Evolutionary conservation across 30 jellyfish, hydroid and myxozoan species (phyloP).

Genomic region (Aurelia sp.): DNA sequence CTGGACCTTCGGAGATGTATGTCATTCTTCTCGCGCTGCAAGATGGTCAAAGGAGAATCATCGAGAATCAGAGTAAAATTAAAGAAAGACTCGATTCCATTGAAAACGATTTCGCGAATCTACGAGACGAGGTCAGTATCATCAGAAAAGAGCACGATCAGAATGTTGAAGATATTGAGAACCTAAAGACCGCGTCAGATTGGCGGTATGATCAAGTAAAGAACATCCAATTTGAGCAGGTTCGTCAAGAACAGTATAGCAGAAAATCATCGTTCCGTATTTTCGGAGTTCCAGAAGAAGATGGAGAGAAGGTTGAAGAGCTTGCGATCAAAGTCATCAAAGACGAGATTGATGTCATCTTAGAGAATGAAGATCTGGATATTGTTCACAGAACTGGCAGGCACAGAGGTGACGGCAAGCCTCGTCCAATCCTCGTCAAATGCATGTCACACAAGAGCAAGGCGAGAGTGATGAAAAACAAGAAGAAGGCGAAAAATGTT

Average conservation of each 20-base stretch:
- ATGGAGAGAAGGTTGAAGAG: slow-evolving; percentile 2
- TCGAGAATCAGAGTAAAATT: no score
- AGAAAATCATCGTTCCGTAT: slow-evolving; percentile 11
- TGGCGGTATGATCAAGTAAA: no score
- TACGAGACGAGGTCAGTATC: no score
- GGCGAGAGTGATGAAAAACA: slow-evolving; percentile 2
- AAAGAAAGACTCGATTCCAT: no score
- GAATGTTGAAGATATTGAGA: no score
- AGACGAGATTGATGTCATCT: slow-evolving; percentile 15
- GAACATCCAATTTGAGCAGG: neutral
- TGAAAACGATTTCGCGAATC: no score
- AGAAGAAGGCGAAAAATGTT: neutral
- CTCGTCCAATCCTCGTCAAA: slow-evolving; percentile 23
- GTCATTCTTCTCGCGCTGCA: no score
- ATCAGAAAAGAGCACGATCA: no score
- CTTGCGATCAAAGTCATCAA: neutral
- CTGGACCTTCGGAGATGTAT: no score
- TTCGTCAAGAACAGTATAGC: slow-evolving; percentile 29
- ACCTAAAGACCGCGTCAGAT: no score
- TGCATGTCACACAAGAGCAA: slow-evolving; percentile 26
- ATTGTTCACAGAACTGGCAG: slow-evolving; percentile 41
- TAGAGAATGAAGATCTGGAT: neutral
- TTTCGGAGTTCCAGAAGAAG: slow-evolving; percentile 5
- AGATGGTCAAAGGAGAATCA: no score
- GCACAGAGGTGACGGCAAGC: neutral